A percentile compares a stretch with the other conserved stretches of the same genome.
These are phyloP conservation scores for Petrolisthes cinctipes DNA, from an alignment of 2,888 invertebrate species.

Conservation along the genomic window DNA sequence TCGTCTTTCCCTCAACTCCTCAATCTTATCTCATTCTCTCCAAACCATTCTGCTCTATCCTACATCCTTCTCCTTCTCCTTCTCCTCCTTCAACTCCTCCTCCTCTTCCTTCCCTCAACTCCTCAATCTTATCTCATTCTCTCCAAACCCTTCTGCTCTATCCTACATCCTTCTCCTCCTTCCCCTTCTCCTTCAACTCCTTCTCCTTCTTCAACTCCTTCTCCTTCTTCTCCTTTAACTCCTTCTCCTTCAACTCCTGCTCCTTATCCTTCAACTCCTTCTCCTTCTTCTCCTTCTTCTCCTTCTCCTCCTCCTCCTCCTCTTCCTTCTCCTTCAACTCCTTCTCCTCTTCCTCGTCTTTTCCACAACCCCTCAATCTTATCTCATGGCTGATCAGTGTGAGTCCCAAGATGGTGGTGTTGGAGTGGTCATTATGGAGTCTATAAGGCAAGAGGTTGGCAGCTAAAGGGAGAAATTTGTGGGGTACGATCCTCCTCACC, in stretches of 20 bases:
- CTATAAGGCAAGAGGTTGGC: not conserved
- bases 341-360: slow-evolving; percentile 9
- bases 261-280: not conserved
- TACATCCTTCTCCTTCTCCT: not conserved
- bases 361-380: not conserved
- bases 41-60: not conserved
- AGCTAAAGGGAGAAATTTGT: not conserved
- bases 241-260: not conserved
- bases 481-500: not conserved
- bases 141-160: not conserved
- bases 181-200: not conserved
- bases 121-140: not conserved
- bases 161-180: not conserved
- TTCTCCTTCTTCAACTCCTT: not conserved
- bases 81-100: not conserved
- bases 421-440: not conserved
- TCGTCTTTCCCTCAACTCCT: too few species aligned
- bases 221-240: not conserved
- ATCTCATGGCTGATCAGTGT: not conserved
- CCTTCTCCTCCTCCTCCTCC: not conserved
- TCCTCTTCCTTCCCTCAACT: not conserved
- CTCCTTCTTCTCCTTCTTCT: slow-evolving; percentile 4
- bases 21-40: too few species aligned
- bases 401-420: not conserved
- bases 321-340: not conserved